Conservation (phyloP, 2,888 invertebrate genomes). For the Thumatha senex region DNA sequence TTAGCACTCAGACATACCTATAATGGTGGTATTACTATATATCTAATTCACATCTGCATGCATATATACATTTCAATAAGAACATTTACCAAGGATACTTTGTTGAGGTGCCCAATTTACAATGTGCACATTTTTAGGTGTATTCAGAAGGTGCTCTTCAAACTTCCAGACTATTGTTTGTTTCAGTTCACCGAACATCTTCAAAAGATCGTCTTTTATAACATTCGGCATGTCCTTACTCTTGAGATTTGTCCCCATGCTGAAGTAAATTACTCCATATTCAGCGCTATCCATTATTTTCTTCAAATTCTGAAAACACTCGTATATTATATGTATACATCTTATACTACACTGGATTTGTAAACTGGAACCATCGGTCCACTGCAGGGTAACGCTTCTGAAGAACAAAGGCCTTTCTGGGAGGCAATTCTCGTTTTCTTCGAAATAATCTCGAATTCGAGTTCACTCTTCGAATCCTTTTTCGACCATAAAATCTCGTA, state of each 20-base stretch:
- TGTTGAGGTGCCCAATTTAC: slow-evolving; percentile 65
- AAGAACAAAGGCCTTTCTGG: too few species aligned
- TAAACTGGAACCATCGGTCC: too few species aligned
- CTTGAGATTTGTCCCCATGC: slow-evolving; percentile 67
- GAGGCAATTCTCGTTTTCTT: too few species aligned
- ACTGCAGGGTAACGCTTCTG: too few species aligned
- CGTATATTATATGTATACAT: not conserved
- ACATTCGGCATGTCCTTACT: slow-evolving; percentile 55
- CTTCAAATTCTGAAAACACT: slow-evolving; percentile 53
- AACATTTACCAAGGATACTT: slow-evolving; percentile 8
- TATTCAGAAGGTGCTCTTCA: slow-evolving; percentile 49
- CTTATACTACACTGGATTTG: too few species aligned
- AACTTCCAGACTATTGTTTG: slow-evolving; percentile 78
- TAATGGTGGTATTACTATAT: too few species aligned
- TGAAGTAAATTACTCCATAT: slow-evolving; percentile 74
- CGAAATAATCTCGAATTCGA: too few species aligned
- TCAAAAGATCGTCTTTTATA: slow-evolving; percentile 48
- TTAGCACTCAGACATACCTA: too few species aligned
- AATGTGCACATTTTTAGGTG: slow-evolving; percentile 65
- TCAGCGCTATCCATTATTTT: slow-evolving; percentile 60
- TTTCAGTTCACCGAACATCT: slow-evolving; percentile 62
- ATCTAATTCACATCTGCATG: too few species aligned
- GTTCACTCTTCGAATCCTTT: too few species aligned
- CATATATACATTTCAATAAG: too few species aligned
- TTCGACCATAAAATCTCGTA: too few species aligned